Percentiles rank a stretch among this genome's conserved stretches.
Conservation (phyloP, 1,140 invertebrate species). For the Homalodisca vitripennis region DNA sequence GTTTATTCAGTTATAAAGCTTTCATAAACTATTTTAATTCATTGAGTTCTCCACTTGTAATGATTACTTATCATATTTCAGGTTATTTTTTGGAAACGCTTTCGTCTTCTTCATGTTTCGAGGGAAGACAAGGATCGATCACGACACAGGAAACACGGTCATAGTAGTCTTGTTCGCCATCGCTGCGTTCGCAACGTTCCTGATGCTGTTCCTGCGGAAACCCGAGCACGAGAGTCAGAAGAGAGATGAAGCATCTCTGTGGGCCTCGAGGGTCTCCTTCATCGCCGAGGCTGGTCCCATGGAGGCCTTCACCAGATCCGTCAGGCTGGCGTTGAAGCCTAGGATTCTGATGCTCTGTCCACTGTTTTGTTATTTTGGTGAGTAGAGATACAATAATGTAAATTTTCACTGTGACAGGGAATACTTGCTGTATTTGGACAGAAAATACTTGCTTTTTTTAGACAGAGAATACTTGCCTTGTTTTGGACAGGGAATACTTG, state of each 20-base stretch:
- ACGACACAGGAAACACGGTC: constrained; percentile 64
- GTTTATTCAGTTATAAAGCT: too few species aligned
- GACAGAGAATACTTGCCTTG: too few species aligned
- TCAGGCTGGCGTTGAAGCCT: constrained; percentile 73
- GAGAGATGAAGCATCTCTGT: constrained; percentile 26
- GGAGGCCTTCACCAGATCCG: constrained; percentile 69
- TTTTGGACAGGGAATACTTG: too few species aligned
- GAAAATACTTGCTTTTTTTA: too few species aligned
- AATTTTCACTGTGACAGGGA: too few species aligned
- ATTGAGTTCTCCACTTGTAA: too few species aligned
- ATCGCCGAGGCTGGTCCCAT: constrained; percentile 54
- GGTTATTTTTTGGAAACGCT: constrained; percentile 37
- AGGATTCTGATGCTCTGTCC: constrained; percentile 83
- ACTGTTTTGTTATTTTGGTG: constrained; percentile 88
- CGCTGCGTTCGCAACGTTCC: constrained; percentile 66
- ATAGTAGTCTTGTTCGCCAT: constrained; percentile 72
- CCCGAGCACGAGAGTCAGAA: constrained; percentile 28
- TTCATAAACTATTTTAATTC: too few species aligned
- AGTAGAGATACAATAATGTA: constrained; percentile 1
- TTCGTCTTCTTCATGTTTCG: constrained; percentile 33
- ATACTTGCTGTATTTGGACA: too few species aligned
- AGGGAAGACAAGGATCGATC: constrained; percentile 51
- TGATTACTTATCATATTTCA: too few species aligned
- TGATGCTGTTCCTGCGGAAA: constrained; percentile 62
- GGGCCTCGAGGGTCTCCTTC: constrained; percentile 8